phyloP scores from a whole-genome alignment of 2,888 invertebrate species.

The Drosophila robusta region DNA sequence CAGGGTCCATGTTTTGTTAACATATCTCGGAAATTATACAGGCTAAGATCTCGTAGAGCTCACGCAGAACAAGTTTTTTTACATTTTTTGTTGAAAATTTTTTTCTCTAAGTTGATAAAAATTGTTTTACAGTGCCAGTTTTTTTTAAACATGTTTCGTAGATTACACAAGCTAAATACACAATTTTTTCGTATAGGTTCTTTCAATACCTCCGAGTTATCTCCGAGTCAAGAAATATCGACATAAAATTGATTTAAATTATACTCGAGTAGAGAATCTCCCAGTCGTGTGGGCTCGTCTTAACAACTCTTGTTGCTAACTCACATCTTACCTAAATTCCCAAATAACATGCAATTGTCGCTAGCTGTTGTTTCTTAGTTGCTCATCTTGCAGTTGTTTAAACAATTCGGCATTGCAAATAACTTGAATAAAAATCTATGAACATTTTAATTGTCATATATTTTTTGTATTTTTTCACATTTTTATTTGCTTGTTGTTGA shows the following conservation, averaged over 20 bases:
- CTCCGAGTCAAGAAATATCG: too few relatives aligned
- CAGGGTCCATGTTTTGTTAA: not conserved
- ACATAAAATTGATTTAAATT: too few relatives aligned
- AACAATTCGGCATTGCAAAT: constrained; percentile 7
- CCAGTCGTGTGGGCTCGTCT: not conserved
- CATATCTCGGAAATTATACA: too few relatives aligned
- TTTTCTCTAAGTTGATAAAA: too few relatives aligned
- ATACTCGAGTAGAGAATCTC: not conserved
- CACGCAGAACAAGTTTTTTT: too few relatives aligned
- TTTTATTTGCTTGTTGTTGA: constrained; percentile 64
- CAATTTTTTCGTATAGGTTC: too few relatives aligned
- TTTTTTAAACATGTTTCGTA: too few relatives aligned
- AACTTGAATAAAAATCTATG: constrained; percentile 7
- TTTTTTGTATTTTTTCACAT: constrained; percentile 29
- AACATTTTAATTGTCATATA: constrained; percentile 23
- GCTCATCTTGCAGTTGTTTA: constrained; percentile 18
- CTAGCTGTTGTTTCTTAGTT: not conserved
- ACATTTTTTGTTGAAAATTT: too few relatives aligned
- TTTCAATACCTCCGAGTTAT: too few relatives aligned
- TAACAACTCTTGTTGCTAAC: not conserved
- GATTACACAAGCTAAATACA: too few relatives aligned
- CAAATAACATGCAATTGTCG: not conserved
- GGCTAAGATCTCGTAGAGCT: too few relatives aligned
- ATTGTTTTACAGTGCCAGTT: too few relatives aligned
- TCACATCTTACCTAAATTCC: not conserved